Conservation (phyloP, 2,113 vertebrate species). For the Ciconia stormi region DNA sequence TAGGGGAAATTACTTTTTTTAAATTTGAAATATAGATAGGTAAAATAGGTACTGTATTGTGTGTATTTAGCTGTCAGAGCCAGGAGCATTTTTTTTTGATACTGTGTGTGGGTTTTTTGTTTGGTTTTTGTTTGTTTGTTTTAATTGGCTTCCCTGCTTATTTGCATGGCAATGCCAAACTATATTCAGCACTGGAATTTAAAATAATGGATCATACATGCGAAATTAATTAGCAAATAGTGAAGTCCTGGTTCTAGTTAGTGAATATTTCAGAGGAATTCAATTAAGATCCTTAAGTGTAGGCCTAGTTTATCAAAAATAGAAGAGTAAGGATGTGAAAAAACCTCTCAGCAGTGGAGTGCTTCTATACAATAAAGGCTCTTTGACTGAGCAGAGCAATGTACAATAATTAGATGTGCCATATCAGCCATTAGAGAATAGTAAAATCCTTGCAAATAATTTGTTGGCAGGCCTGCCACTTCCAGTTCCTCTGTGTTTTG, state of each 20-base stretch:
- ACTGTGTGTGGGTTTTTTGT: not conserved
- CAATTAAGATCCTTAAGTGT: constrained; percentile 42
- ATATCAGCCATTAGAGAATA: constrained; percentile 1
- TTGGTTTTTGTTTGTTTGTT: not conserved
- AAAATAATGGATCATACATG: constrained; percentile 18
- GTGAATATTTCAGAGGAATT: constrained; percentile 64
- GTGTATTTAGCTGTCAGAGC: not conserved
- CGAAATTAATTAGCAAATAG: constrained; percentile 51
- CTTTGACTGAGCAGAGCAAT: constrained; percentile 1
- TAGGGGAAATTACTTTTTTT: not conserved
- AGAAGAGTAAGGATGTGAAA: constrained; percentile 47
- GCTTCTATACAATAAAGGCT: not conserved
- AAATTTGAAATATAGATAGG: not conserved
- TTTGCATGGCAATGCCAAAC: constrained; percentile 17
- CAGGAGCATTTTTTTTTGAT: not conserved
- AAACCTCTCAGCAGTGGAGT: constrained; percentile 18
- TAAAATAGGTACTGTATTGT: not conserved
- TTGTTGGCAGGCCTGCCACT: not conserved
- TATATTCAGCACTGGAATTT: not conserved
- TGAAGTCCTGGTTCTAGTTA: constrained; percentile 43
- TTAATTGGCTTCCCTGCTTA: not conserved
- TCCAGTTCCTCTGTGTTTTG: not conserved
- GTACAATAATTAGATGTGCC: constrained; percentile 49
- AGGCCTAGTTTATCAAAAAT: constrained; percentile 54
- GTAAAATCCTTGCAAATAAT: not conserved